Base-by-base conservation (phyloP, 2,113 vertebrate species). In the Laterallus jamaicensis region DNA sequence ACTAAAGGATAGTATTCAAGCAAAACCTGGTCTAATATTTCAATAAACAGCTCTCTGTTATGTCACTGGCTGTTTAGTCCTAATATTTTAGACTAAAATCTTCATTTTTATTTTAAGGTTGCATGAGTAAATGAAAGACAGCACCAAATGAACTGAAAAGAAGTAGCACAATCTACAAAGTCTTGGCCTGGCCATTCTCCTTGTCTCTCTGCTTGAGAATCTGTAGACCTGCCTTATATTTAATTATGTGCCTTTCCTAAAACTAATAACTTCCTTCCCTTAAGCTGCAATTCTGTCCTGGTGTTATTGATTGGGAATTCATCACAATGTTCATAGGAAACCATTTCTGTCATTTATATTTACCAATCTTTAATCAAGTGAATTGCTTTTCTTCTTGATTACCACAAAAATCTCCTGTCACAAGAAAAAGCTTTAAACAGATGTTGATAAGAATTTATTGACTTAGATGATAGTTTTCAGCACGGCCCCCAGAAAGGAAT, bases 261-360 rank as follows among this genome's bases (percentile, higher is more conserved):
- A 82, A 63, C 69, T 62, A 79, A 58, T 86, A 69, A 94, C 69
- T 84, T 92, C 80, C 40, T 93, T 84, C 55, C 66, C 77, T 88
- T 84, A 79, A 91, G 54, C 58, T 92, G 58, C 32, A 55, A 17
- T 75, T 93, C 76, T 87, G 50, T 82, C 92, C 35, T 25, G 55
- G 25, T 73, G 31, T 76, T 88, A 92, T 73, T 83, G 92, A 88
- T 71, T 86, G 21, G 69, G 26, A 93, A 76, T 68, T 35, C 10
- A 75, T 90, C 60, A 64, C 0, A 1, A 54, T 71, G 63, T 81
- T 90, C 80, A 31, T 74, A 68, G 68, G 84, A 90, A 94, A 71
- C 63, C 42, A 83, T 59, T 82, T 80, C 74, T 93, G 73, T 85
- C 71, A 75, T 63, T 90, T 95, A 35, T 85, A 66, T 84, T 93